Percentiles rank a stretch among this genome's conserved stretches.
Conservation (phyloP, 2,888 invertebrate genomes). For the Colletes collaris region DNA sequence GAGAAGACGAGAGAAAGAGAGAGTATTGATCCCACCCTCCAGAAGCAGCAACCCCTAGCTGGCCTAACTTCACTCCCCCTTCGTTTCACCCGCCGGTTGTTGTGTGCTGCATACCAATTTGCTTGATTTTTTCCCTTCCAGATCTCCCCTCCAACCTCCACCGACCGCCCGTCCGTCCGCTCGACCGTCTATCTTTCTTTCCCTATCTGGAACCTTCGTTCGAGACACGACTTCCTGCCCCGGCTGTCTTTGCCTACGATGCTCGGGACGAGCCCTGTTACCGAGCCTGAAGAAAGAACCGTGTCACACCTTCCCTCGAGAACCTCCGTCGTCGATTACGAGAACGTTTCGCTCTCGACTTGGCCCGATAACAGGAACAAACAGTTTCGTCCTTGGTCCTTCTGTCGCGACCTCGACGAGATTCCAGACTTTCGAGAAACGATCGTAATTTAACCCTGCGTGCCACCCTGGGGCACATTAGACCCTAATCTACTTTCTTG, state of each 20-base stretch:
- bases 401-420: too few species aligned
- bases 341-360: background rate
- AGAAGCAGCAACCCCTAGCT: conserved; percentile 80
- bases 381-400: too few species aligned
- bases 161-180: conserved; percentile 49
- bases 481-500: too few species aligned
- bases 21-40: conserved; percentile 82
- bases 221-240: conserved; percentile 47
- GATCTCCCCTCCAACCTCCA: conserved; percentile 58
- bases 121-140: conserved; percentile 84
- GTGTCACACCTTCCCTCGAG: background rate
- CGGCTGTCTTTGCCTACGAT: conserved; percentile 55
- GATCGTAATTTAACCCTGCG: too few species aligned
- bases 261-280: conserved; percentile 20
- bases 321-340: conserved; percentile 27
- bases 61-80: conserved; percentile 84
- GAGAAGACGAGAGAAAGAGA: conserved; percentile 79
- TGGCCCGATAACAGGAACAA: background rate
- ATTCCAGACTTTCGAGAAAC: too few species aligned
- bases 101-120: conserved; percentile 87
- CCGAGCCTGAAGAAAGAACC: conserved; percentile 11
- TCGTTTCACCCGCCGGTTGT: conserved; percentile 83
- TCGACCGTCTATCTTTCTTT: conserved; percentile 67
- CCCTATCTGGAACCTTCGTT: conserved; percentile 64
- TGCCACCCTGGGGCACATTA: too few species aligned